Base-by-base conservation (phyloP, 2,113 vertebrate species). In the Lampris incognitus region DNA sequence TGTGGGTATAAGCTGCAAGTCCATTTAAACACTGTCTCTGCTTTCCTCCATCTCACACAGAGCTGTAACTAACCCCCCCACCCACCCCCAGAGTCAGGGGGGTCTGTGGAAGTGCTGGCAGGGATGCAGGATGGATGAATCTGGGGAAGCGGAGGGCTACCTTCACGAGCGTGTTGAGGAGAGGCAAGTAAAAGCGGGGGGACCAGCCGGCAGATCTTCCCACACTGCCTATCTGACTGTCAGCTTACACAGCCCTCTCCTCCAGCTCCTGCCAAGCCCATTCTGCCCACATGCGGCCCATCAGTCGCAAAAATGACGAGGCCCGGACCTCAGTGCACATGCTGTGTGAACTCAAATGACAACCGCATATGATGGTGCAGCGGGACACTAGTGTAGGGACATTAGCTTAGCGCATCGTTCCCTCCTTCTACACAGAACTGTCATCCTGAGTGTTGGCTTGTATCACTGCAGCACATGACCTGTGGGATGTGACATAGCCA, bases 1-100 rank as follows among this genome's bases (percentile, higher is more conserved):
- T 78, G 78, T 76, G 64, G 50, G 62, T 74, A 81, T 52, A 60
- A 68, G 61, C 56, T 69, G 63, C 50, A 55, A 7, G 55, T 24
- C 65, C 48, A 37, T 70, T 85, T 78, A 67, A 66, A 73, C 66
- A 72, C 78, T 5, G 39, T 8, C 48, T 74, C 44, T 86, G 52
- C 24, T 82, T 75, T 44, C 40, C 39, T 75, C 65, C 54, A 49
- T 38, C 49, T 65, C 74, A 79, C 10, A 2, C 69, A 36, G 76
- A 79, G 57, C 9, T 24, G 46, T 66, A 70, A 66, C 66, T 84
- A 70, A 74, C 78, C 44, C 60, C 3, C 70, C 41, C 24, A 46
- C 67, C 71, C 78, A 39, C 60, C 3, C 70, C 41, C 24, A 46
- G 2, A 69, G 48, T 39, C 37, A 38, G 38, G 36, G 66, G 44